Evolutionary conservation across 2,888 invertebrate genomes (phyloP).

Genomic region (Eumerus sabulonum): DNA sequence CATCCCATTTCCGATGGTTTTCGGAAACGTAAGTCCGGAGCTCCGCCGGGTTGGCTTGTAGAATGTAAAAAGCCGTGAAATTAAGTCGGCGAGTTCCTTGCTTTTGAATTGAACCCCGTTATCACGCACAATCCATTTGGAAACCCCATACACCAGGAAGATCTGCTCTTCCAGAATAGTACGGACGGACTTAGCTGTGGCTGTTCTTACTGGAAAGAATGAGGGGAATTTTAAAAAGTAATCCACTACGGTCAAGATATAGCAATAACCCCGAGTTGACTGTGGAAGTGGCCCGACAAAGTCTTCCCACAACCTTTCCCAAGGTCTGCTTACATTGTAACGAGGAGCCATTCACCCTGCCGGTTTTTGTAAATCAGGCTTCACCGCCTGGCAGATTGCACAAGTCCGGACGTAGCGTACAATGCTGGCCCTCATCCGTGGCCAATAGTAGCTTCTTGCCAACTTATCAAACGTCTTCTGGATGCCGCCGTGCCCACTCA

Average conservation of each 20-base stretch:
- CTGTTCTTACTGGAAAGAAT: constrained; percentile 38
- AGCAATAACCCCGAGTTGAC: constrained; percentile 20
- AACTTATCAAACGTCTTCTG: too few relatives aligned
- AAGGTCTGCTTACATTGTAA: too few relatives aligned
- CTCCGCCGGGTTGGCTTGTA: constrained; percentile 33
- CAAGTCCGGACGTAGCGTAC: too few relatives aligned
- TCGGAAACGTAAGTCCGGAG: constrained; percentile 16
- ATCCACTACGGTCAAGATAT: constrained; percentile 34
- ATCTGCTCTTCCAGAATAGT: constrained; percentile 17
- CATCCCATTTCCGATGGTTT: constrained; percentile 28
- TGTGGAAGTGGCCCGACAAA: constrained; percentile 37
- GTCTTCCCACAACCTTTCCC: constrained; percentile 26
- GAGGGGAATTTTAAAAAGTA: constrained; percentile 46
- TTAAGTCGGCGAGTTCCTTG: neutral
- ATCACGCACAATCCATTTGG: constrained; percentile 10
- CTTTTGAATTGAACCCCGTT: constrained; percentile 21
- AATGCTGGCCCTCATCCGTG: too few relatives aligned
- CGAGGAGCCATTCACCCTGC: too few relatives aligned
- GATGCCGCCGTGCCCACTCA: too few relatives aligned
- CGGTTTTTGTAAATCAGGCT: too few relatives aligned
- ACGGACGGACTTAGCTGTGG: constrained; percentile 17
- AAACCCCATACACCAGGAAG: constrained; percentile 15
- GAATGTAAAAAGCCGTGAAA: constrained; percentile 26
- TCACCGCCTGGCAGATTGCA: too few relatives aligned
- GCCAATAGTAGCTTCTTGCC: too few relatives aligned